Evolutionary conservation across 2,113 vertebrate genomes (phyloP).

Genomic region (Coptodon bakossiorum): DNA sequence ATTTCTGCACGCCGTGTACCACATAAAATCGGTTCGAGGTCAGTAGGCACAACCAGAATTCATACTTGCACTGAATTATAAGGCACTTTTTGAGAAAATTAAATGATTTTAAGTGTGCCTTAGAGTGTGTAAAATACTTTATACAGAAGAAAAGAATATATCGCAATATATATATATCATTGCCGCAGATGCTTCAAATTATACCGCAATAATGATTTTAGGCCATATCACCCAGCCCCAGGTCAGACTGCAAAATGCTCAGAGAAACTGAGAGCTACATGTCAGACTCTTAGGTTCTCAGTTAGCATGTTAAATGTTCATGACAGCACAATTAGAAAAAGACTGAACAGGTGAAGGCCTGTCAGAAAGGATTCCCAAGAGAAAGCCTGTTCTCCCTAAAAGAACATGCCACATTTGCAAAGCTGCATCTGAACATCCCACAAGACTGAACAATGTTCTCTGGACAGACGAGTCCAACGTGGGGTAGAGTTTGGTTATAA

Average conservation of each 20-base stretch:
- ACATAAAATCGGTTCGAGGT: fast-evolving
- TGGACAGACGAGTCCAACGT: not conserved
- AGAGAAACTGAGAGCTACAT: not conserved
- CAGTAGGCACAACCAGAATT: not conserved
- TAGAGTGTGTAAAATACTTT: not conserved
- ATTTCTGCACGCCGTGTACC: fast-evolving
- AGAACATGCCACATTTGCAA: not conserved
- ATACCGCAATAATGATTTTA: fast-evolving
- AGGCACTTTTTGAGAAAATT: not conserved
- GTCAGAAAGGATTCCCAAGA: not conserved
- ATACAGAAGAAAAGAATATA: not conserved
- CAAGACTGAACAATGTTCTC: not conserved
- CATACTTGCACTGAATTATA: fast-evolving
- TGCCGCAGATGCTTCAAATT: not conserved
- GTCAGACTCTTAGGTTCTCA: not conserved
- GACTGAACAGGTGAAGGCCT: not conserved
- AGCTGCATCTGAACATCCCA: not conserved
- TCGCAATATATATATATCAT: not conserved
- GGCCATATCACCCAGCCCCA: not conserved
- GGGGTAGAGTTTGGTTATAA: not conserved
- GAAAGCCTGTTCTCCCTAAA: not conserved
- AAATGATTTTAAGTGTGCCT: not conserved
- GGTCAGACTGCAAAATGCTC: not conserved
- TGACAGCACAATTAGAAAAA: not conserved
- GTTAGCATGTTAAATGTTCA: not conserved